Percentiles rank a stretch among this genome's conserved stretches.
phyloP scores from a whole-genome alignment of 2,113 vertebrate genomes.

The Bolborhynchus lineola region DNA sequence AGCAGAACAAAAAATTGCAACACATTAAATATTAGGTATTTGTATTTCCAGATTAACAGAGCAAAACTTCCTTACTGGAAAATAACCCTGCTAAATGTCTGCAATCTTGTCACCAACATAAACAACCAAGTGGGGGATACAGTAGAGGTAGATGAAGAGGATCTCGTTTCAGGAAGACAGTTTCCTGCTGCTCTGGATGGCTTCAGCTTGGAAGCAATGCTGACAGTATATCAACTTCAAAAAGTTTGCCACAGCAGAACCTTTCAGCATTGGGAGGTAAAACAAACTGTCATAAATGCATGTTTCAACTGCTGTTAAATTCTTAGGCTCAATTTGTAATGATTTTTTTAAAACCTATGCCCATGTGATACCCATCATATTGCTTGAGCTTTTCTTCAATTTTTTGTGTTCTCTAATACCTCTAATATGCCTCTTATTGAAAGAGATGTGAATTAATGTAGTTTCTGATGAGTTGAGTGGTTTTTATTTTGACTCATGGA shows the following conservation, averaged over 20 bases:
- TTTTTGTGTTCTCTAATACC: neutral
- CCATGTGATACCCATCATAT: neutral
- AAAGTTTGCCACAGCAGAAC: constrained; percentile 85
- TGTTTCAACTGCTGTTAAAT: neutral
- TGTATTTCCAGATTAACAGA: constrained; percentile 73
- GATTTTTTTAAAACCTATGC: neutral
- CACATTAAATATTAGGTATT: neutral
- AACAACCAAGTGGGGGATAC: constrained; percentile 68
- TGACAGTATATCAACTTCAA: constrained; percentile 84
- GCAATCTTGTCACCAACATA: constrained; percentile 79
- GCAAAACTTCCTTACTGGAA: constrained; percentile 87
- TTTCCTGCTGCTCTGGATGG: constrained; percentile 70
- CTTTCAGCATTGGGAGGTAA: constrained; percentile 87
- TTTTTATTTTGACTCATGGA: accelerated
- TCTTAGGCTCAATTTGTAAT: neutral
- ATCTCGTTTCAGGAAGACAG: constrained; percentile 71
- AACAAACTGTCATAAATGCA: neutral
- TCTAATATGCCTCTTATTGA: neutral
- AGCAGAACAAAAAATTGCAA: neutral
- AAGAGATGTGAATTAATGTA: neutral
- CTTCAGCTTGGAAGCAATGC: constrained; percentile 78
- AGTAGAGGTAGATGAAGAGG: constrained; percentile 73
- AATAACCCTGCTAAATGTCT: constrained; percentile 85
- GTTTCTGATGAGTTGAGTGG: neutral
- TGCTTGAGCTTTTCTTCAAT: neutral